Percentiles rank a stretch among this genome's conserved stretches.
phyloP scores from a whole-genome alignment of 2,113 vertebrate genomes.

The Platycercus adscitus region DNA sequence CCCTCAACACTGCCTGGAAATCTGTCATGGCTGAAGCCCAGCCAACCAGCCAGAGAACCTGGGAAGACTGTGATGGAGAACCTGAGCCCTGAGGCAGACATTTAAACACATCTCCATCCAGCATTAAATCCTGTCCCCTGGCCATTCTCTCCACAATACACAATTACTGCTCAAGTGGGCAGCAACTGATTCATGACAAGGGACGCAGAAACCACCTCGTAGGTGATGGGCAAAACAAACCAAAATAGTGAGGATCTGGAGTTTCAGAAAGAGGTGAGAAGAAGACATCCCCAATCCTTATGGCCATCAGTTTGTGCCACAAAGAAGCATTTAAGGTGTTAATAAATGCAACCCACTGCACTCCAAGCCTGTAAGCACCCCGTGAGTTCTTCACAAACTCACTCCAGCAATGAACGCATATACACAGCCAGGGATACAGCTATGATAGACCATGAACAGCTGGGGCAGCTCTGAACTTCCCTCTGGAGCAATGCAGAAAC shows the following conservation, averaged over 20 bases:
- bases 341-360: background rate
- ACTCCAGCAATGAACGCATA: background rate
- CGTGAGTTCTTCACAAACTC: background rate
- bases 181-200: background rate
- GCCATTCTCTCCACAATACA: background rate
- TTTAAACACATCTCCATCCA: too few species aligned
- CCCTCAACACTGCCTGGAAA: background rate
- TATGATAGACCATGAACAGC: background rate
- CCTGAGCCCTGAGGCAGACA: background rate
- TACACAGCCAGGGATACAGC: rapidly evolving
- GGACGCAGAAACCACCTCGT: background rate
- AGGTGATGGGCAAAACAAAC: background rate
- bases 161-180: background rate
- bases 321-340: background rate
- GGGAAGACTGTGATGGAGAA: background rate
- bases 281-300: background rate
- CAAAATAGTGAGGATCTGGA: background rate
- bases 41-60: background rate
- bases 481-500: background rate
- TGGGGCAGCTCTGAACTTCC: background rate
- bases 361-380: background rate
- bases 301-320: background rate
- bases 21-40: background rate
- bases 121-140: background rate
- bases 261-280: background rate